Percentiles rank a stretch among this genome's conserved stretches.
These are phyloP conservation scores for Sminthopsis crassicaudata DNA, from an alignment of 2,113 vertebrate species.

Conservation along the genomic window DNA sequence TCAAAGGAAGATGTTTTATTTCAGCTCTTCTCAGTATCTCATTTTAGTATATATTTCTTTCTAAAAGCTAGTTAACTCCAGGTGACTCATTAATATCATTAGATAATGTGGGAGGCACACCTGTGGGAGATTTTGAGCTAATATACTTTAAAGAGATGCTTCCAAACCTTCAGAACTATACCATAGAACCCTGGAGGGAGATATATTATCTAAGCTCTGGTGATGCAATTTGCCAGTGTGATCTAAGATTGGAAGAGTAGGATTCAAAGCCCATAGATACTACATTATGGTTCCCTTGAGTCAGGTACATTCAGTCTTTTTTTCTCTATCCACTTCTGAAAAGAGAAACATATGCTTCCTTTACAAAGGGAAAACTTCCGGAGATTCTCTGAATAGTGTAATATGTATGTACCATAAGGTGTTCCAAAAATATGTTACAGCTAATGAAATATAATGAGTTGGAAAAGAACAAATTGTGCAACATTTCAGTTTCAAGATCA, in stretches of 20 bases:
- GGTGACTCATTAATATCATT: too few species aligned
- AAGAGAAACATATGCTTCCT: not conserved
- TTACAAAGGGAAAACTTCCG: not conserved
- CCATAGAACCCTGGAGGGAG: too few species aligned
- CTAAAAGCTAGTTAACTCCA: too few species aligned
- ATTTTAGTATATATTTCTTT: too few species aligned
- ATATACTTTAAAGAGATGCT: too few species aligned
- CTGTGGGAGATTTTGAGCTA: too few species aligned
- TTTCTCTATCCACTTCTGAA: not conserved
- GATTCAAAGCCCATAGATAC: not conserved
- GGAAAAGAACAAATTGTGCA: not conserved
- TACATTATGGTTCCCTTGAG: not conserved
- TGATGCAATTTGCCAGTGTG: not conserved
- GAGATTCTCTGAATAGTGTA: not conserved
- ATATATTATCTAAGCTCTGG: too few species aligned
- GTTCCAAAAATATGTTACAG: not conserved
- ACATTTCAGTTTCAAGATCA: not conserved
- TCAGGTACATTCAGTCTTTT: not conserved
- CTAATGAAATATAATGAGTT: not conserved
- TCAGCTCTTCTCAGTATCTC: too few species aligned
- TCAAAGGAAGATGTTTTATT: too few species aligned
- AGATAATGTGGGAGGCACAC: too few species aligned
- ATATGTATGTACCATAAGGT: not conserved
- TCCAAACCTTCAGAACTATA: too few species aligned
- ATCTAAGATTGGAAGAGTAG: not conserved